Percentiles rank a stretch among this genome's conserved stretches.
phyloP scores from a whole-genome alignment of 1,140 invertebrate species.

The Drosophila ironensis region DNA sequence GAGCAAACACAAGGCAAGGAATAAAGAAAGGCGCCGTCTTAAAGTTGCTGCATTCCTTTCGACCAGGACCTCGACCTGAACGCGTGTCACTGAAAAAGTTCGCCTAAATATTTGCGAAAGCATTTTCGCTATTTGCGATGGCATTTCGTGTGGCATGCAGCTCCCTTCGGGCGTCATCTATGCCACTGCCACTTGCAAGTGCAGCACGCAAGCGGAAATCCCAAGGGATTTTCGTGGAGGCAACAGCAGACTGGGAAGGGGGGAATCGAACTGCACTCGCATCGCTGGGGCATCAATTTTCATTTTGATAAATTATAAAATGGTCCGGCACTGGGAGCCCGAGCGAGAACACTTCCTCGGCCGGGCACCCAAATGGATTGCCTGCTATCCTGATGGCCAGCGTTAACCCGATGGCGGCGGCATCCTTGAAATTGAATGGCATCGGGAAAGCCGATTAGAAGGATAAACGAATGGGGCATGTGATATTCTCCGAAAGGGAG shows the following conservation, averaged over 20 bases:
- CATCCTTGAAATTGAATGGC: conserved; percentile 36
- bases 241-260: background rate
- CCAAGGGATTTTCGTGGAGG: too few species aligned
- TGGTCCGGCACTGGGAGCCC: conserved; percentile 44
- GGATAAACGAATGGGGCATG: conserved; percentile 6
- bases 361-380: conserved; percentile 61
- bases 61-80: conserved; percentile 28
- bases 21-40: conserved; percentile 31
- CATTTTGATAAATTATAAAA: conserved; percentile 81
- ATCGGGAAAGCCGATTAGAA: conserved; percentile 35
- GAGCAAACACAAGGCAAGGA: conserved; percentile 1
- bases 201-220: conserved; percentile 27
- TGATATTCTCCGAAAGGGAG: background rate
- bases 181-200: background rate
- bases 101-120: conserved; percentile 72
- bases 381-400: conserved; percentile 22
- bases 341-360: conserved; percentile 18
- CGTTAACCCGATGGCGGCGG: conserved; percentile 50
- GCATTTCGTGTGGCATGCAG: conserved; percentile 67
- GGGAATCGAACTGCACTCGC: conserved; percentile 52
- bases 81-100: conserved; percentile 69
- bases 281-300: conserved; percentile 66
- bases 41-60: conserved; percentile 43
- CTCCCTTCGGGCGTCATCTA: background rate
- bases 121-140: conserved; percentile 75